phyloP scores from a whole-genome alignment of 2,797 vertebrate genomes.

The Toxotes lorentzi region DNA sequence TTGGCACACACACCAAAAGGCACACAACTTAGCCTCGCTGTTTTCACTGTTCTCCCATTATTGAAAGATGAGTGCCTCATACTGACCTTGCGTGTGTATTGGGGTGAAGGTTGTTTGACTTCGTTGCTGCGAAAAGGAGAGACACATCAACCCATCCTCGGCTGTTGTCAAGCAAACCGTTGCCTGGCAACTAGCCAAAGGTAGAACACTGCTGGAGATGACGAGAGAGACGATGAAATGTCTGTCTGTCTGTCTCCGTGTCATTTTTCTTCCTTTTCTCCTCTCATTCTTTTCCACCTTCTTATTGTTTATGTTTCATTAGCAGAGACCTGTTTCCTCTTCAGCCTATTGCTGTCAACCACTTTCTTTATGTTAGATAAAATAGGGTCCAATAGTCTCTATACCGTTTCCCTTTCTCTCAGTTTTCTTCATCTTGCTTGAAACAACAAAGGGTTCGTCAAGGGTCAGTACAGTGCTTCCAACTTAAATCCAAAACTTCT shows the following conservation, averaged over 20 bases:
- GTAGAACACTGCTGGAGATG: slow-evolving; percentile 39
- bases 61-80: slow-evolving; percentile 36
- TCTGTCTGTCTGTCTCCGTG: slow-evolving; percentile 11
- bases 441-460: background rate
- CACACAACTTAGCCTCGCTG: slow-evolving; percentile 3
- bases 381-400: background rate
- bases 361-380: background rate
- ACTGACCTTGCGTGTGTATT: slow-evolving; percentile 51
- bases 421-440: background rate
- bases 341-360: background rate
- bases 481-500: slow-evolving; percentile 17
- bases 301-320: background rate
- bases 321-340: background rate
- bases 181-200: slow-evolving; percentile 81
- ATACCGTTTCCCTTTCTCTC: background rate
- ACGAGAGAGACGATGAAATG: slow-evolving; percentile 1
- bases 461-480: background rate
- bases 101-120: slow-evolving; percentile 28
- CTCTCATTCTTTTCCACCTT: background rate
- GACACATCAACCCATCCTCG: slow-evolving; percentile 53
- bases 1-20: slow-evolving; percentile 9
- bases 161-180: slow-evolving; percentile 69
- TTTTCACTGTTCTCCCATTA: slow-evolving; percentile 20
- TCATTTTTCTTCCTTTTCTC: background rate
- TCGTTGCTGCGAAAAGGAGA: slow-evolving; percentile 39